phyloP scores from a whole-genome alignment of 2,888 invertebrate species.

The Lobophora halterata region DNA sequence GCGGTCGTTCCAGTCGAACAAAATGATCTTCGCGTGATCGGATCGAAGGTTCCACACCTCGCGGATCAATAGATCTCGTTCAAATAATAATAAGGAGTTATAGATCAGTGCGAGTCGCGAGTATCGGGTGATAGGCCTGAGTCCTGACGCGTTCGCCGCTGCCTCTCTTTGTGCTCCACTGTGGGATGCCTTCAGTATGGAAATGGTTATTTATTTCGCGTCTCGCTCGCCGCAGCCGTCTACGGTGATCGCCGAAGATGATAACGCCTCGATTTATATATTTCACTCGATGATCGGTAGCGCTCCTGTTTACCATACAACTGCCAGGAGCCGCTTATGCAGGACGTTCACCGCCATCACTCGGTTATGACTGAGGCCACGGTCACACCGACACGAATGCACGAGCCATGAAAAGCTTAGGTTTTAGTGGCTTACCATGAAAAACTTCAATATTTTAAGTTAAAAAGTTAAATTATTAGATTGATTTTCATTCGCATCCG shows the following conservation, averaged over 20 bases:
- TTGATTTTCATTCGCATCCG: too few relatives aligned
- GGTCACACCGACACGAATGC: constrained; percentile 8
- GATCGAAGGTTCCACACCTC: constrained; percentile 75
- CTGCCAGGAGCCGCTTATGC: constrained; percentile 59
- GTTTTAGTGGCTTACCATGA: too few relatives aligned
- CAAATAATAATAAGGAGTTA: constrained; percentile 80
- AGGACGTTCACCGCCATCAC: constrained; percentile 39
- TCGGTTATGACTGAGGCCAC: constrained; percentile 24
- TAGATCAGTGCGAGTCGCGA: constrained; percentile 62
- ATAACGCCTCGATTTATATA: constrained; percentile 78
- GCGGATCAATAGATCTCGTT: constrained; percentile 78
- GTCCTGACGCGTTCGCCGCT: constrained; percentile 42
- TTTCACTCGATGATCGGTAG: constrained; percentile 75
- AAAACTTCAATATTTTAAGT: too few relatives aligned
- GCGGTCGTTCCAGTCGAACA: constrained; percentile 76
- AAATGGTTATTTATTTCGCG: constrained; percentile 77
- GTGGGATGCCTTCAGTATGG: constrained; percentile 68
- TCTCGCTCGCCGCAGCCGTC: constrained; percentile 59
- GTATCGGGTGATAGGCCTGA: constrained; percentile 41
- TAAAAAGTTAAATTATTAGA: too few relatives aligned
- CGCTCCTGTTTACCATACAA: constrained; percentile 67
- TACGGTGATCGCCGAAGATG: constrained; percentile 73
- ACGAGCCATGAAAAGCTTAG: not conserved
- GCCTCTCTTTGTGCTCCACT: constrained; percentile 49
- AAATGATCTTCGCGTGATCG: constrained; percentile 75